Evolutionary conservation across 2,113 vertebrate genomes (phyloP).

Genomic region (Potamarius usumacintae): DNA sequence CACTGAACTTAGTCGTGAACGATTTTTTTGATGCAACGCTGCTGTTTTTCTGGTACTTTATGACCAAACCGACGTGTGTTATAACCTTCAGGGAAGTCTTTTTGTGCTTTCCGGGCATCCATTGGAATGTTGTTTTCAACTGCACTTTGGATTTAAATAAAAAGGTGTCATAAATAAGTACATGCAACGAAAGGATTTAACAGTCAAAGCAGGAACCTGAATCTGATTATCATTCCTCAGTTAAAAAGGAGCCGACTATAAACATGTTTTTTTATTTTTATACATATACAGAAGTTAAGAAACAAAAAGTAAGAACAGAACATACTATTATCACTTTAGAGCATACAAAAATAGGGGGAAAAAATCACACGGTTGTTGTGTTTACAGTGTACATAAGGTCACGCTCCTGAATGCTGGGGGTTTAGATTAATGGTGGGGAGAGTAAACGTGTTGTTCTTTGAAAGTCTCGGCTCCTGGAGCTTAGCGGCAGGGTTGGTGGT

Average conservation of each 20-base stretch:
- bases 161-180: neutral
- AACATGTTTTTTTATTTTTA: neutral
- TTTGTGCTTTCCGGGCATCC: neutral
- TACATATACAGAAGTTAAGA: neutral
- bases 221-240: neutral
- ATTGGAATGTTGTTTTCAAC: neutral
- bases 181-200: neutral
- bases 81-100: neutral
- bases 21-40: neutral
- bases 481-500: neutral
- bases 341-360: no score
- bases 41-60: neutral
- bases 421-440: slow-evolving; percentile 27
- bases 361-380: neutral
- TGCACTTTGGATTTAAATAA: neutral
- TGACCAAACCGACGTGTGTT: neutral
- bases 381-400: slow-evolving; percentile 40
- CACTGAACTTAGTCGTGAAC: neutral
- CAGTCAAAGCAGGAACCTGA: neutral
- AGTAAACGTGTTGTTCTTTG: slow-evolving; percentile 48
- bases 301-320: neutral
- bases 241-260: neutral
- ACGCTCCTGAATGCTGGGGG: neutral
- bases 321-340: neutral
- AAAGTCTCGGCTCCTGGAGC: slow-evolving; percentile 24